Percentiles rank a stretch among this genome's conserved stretches.
Conservation (phyloP, 2,888 invertebrate species). For the Priapulus caudatus region DNA sequence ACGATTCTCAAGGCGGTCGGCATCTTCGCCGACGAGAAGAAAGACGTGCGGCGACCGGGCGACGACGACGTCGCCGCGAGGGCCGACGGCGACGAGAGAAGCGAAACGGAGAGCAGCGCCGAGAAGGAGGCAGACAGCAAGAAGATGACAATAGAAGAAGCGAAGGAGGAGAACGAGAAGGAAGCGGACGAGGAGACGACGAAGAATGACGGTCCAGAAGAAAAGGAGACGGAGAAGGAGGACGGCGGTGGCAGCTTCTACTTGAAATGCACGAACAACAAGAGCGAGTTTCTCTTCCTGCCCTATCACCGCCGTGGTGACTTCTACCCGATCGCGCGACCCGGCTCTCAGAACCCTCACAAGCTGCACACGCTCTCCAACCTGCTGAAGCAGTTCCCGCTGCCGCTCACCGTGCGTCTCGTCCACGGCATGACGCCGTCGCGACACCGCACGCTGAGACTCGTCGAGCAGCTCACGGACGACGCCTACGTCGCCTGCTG, state of each 20-base stretch:
- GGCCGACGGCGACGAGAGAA: no score
- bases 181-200: background rate
- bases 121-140: background rate
- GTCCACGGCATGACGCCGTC: constrained; percentile 1
- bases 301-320: background rate
- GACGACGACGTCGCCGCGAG: no score
- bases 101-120: no score
- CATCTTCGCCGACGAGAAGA: constrained; percentile 3
- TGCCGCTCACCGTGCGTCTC: background rate
- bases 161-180: background rate
- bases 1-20: background rate
- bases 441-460: background rate
- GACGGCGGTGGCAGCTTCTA: background rate
- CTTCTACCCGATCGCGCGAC: background rate
- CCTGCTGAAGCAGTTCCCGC: background rate
- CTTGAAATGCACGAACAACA: constrained; percentile 3
- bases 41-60: no score
- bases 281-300: background rate
- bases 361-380: background rate
- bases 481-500: background rate
- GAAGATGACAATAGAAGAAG: background rate
- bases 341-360: background rate
- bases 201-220: background rate
- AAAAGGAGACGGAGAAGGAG: background rate
- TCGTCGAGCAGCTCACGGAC: background rate